Percentiles rank a stretch among this genome's conserved stretches.
phyloP scores from a whole-genome alignment of 2,797 vertebrate species.

The Pachyuromys duprasi region DNA sequence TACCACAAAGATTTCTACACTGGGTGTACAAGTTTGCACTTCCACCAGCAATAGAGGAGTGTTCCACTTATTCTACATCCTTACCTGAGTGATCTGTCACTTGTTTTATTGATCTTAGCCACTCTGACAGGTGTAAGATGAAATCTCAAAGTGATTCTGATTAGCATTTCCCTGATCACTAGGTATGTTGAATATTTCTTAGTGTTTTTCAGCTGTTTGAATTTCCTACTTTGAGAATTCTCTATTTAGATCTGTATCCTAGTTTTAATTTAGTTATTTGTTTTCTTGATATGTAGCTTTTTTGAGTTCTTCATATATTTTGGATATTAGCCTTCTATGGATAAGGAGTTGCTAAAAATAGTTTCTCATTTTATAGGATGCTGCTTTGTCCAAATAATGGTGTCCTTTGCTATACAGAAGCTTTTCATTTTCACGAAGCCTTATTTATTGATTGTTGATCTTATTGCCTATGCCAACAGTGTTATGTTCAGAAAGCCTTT shows the following conservation, averaged over 20 bases:
- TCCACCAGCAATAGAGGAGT: background rate
- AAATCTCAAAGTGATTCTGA: background rate
- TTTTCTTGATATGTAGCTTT: background rate
- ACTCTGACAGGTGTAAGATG: background rate
- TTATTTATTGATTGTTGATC: background rate
- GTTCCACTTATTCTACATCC: background rate
- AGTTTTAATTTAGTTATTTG: background rate
- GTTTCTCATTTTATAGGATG: background rate
- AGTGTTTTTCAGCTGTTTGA: background rate
- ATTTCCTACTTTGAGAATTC: background rate
- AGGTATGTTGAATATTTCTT: background rate
- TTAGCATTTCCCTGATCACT: background rate
- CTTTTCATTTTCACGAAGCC: background rate
- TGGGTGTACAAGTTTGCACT: background rate
- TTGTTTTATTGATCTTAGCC: background rate
- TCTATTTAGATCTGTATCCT: background rate
- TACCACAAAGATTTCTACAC: background rate
- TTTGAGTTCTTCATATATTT: background rate
- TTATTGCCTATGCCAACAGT: background rate
- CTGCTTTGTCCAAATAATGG: background rate
- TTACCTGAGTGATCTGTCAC: background rate
- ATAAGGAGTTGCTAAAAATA: background rate
- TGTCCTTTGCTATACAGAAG: background rate
- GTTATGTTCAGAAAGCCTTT: background rate
- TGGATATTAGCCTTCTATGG: background rate